A percentile compares a stretch with the other conserved stretches of the same genome.
These are phyloP conservation scores for Venustaconcha ellipsiformis DNA, from an alignment of 1,140 invertebrate species.

Conservation along the genomic window DNA sequence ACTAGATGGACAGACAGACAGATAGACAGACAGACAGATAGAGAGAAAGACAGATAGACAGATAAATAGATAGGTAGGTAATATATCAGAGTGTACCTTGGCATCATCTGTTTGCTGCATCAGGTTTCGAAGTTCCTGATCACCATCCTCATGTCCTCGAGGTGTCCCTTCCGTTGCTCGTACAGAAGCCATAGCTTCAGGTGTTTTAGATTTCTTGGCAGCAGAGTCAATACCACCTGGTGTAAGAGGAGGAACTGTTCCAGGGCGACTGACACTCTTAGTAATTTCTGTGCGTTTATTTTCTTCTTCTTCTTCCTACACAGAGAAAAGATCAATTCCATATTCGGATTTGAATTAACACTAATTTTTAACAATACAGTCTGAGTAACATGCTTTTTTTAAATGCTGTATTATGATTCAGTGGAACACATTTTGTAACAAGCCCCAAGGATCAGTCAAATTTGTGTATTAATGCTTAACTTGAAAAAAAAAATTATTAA, in stretches of 20 bases:
- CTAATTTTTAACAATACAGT: too few relatives aligned
- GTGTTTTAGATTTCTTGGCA: slow-evolving; percentile 8
- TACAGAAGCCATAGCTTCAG: slow-evolving; percentile 17
- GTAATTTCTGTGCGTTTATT: slow-evolving; percentile 40
- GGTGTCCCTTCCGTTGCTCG: slow-evolving; percentile 11
- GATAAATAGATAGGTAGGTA: slow-evolving; percentile 7
- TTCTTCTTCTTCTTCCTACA: slow-evolving; percentile 47
- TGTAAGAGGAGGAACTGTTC: slow-evolving; percentile 18
- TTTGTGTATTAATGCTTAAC: too few relatives aligned
- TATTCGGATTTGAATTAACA: too few relatives aligned
- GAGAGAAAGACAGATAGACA: neutral
- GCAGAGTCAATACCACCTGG: neutral
- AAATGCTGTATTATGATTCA: too few relatives aligned
- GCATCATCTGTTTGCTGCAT: slow-evolving; percentile 67
- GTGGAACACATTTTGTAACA: too few relatives aligned
- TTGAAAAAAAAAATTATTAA: too few relatives aligned
- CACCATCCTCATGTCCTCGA: slow-evolving; percentile 20
- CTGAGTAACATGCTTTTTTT: too few relatives aligned
- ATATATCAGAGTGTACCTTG: slow-evolving; percentile 46
- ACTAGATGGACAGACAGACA: neutral
- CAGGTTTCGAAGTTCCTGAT: slow-evolving; percentile 54
- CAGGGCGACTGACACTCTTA: slow-evolving; percentile 30
- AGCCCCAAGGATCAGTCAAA: too few relatives aligned
- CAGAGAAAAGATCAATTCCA: too few relatives aligned
- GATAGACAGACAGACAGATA: neutral